phyloP scores from a whole-genome alignment of 1,140 invertebrate genomes.

The Pollicipes pollicipes region DNA sequence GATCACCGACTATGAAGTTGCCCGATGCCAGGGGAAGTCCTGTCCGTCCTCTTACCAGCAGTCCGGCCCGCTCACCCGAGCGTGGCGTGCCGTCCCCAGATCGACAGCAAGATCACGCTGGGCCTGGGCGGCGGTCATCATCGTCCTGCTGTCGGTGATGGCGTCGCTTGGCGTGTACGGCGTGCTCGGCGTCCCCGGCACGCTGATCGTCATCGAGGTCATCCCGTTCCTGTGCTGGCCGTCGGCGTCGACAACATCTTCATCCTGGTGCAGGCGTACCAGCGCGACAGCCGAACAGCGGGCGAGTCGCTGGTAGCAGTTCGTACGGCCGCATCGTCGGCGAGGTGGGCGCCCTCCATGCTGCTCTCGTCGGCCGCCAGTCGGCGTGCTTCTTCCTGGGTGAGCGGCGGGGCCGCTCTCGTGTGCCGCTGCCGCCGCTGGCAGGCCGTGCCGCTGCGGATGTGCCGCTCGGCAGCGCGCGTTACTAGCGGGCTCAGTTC shows the following conservation, averaged over 20 bases:
- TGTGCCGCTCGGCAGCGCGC: no score
- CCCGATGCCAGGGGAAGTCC: no score
- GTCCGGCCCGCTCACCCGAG: neutral
- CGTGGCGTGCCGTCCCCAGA: neutral
- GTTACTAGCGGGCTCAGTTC: neutral
- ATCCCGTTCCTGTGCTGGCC: conserved; percentile 93
- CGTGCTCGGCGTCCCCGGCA: conserved; percentile 70
- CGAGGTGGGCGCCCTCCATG: conserved; percentile 84
- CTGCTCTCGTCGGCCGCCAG: conserved; percentile 82
- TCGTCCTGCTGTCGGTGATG: conserved; percentile 77
- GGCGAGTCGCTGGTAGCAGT: conserved; percentile 60
- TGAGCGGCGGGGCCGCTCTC: no score
- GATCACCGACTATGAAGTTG: no score
- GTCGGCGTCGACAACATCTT: no score
- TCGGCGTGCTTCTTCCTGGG: conserved; percentile 90
- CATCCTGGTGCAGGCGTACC: no score
- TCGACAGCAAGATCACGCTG: no score
- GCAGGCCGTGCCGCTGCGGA: no score
- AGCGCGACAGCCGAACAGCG: conserved; percentile 34
- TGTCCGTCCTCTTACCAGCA: no score
- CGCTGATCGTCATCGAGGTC: conserved; percentile 91
- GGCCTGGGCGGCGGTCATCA: conserved; percentile 72
- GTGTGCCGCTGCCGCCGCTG: no score
- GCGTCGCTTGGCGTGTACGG: conserved; percentile 86
- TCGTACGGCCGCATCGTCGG: conserved; percentile 77